A percentile compares a stretch with the other conserved stretches of the same genome.
Evolutionary conservation across 2,888 invertebrate genomes (phyloP).

Genomic region (Agrotis puta): DNA sequence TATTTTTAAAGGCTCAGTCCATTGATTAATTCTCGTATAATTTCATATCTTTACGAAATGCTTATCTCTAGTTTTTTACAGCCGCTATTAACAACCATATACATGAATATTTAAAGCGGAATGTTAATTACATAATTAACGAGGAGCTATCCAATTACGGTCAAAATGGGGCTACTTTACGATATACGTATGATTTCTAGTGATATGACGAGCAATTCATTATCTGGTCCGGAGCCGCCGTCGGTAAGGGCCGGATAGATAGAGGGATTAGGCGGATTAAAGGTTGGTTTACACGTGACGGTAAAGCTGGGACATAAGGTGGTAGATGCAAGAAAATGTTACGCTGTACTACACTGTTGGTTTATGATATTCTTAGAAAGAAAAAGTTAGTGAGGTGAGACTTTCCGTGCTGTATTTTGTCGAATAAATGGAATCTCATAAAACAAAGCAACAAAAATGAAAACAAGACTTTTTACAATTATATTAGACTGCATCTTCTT

Average conservation of each 20-base stretch:
- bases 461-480: too few species aligned
- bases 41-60: neutral
- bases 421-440: too few species aligned
- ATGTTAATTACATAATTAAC: constrained; percentile 41
- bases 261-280: constrained; percentile 30
- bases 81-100: constrained; percentile 30
- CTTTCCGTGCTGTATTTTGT: too few species aligned
- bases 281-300: constrained; percentile 20
- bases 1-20: neutral
- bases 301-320: neutral
- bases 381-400: too few species aligned
- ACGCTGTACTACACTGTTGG: too few species aligned
- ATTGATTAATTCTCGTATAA: neutral
- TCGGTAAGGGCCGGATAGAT: constrained; percentile 41
- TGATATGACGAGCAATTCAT: constrained; percentile 51
- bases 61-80: constrained; percentile 14
- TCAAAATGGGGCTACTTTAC: constrained; percentile 48
- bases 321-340: too few species aligned
- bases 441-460: too few species aligned
- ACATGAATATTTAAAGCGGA: constrained; percentile 22
- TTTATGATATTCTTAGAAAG: too few species aligned
- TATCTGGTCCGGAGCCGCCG: constrained; percentile 25
- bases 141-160: constrained; percentile 50
- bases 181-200: constrained; percentile 33
- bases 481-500: too few species aligned